These are phyloP conservation scores for Dufourea novaeangliae DNA, from an alignment of 1,140 invertebrate genomes.

Conservation along the genomic window DNA sequence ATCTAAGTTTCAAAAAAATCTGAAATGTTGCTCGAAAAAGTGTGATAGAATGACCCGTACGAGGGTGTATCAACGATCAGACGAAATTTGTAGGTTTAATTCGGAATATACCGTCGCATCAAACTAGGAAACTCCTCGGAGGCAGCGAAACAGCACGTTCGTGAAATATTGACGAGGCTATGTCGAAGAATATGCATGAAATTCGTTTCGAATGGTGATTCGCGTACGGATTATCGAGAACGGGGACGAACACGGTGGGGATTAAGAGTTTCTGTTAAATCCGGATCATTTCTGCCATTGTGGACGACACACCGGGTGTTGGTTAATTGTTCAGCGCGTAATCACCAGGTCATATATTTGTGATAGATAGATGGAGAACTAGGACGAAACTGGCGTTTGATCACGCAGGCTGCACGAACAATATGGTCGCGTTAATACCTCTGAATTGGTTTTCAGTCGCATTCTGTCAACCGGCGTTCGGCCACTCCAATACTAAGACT, in stretches of 20 bases:
- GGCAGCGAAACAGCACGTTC: background rate
- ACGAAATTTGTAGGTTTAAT: no score
- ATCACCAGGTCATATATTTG: background rate
- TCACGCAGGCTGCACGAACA: background rate
- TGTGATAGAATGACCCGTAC: no score
- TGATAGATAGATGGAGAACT: background rate
- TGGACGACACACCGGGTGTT: background rate
- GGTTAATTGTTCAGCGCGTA: background rate
- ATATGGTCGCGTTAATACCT: conserved; percentile 12
- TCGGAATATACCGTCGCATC: no score
- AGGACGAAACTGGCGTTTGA: background rate
- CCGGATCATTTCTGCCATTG: background rate
- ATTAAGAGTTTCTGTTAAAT: background rate
- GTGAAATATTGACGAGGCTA: background rate
- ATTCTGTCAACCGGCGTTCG: background rate
- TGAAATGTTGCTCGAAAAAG: no score
- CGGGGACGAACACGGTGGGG: background rate
- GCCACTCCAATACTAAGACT: conserved; percentile 23
- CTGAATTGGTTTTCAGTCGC: conserved; percentile 23
- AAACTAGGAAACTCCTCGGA: background rate
- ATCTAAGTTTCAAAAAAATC: no score
- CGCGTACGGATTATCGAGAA: background rate
- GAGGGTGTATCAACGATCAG: no score
- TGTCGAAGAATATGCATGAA: conserved; percentile 4
- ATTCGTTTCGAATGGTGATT: background rate